Evolutionary conservation across 2,888 invertebrate genomes (phyloP), one percentile per base, ranked within the genome.

Genomic region (Diaperis boleti): DNA sequence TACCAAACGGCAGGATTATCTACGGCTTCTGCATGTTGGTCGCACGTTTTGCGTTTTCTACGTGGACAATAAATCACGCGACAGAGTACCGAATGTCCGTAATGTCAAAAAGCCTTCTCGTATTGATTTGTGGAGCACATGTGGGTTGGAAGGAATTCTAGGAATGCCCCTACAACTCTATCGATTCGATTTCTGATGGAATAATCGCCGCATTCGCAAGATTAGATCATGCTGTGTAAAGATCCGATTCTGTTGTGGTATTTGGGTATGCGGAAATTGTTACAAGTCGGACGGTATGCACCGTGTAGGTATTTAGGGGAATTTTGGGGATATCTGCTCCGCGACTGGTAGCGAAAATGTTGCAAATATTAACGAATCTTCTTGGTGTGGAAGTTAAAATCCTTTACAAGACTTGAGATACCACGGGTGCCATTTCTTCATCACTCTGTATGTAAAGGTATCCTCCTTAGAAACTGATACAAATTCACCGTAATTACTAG

Each of bases 61-160:
- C 10, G 20, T 54, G 14, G 10, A 29, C 29, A 42, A 54, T 41
- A 42, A 54, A 54, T 41, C 54, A 29, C 10, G 10, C 2, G 3
- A 17, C 17, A 13, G 26, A 5, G 18, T 7, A 20, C 18, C 29
- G 14, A 45, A 45, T 45, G n/a, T 45, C 18, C 45, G 26, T 14
- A 14, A 49, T 49, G 15, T 49, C 52, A 39, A 7, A 26, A 20
- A 31, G 15, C 11, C 35, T 50, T 45, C 33, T 18, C 37, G 37
- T 52, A 52, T 52, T 39, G 54, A 54, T 54, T 54, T 15, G 42
- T 54, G 29, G 20, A 39, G n/a, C 54, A 50, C 39, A 52, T 41
- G 39, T 52, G 52, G 39, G 39, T 17, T 41, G 52, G 26, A 22
- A 54, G 42, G 42, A 14, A 54, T 54, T 18, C 41, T 17, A 41